Conservation (phyloP, 2,113 vertebrate species). For the Papio anubis region DNA sequence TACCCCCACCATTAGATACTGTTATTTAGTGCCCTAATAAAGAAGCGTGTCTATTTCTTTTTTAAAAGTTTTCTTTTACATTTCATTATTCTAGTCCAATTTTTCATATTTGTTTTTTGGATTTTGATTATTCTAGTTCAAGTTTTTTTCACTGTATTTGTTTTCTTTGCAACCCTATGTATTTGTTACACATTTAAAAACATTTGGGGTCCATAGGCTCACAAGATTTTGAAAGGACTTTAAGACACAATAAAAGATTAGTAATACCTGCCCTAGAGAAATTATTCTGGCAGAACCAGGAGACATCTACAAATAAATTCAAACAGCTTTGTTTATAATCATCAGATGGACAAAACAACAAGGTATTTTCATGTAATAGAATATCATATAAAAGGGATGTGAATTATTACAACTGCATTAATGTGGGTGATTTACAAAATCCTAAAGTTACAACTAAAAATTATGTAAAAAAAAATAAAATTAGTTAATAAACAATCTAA, state of each 20-base stretch:
- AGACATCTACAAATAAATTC: background rate
- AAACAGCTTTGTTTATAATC: background rate
- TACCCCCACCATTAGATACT: background rate
- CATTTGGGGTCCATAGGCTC: background rate
- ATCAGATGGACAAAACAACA: background rate
- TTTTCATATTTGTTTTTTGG: background rate
- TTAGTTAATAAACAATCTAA: background rate
- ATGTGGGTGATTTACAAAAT: background rate
- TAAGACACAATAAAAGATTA: background rate
- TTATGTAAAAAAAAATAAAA: background rate
- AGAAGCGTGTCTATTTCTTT: background rate
- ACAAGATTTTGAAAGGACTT: background rate
- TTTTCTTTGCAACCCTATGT: background rate
- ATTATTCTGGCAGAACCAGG: background rate
- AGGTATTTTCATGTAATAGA: background rate
- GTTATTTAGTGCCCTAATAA: background rate
- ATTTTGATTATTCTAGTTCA: background rate
- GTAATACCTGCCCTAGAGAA: background rate
- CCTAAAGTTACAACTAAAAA: background rate
- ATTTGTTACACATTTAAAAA: background rate
- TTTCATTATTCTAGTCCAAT: background rate
- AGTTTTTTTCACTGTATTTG: background rate
- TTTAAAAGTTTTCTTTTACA: background rate
- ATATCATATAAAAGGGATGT: background rate
- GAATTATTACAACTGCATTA: background rate